These are phyloP conservation scores for Boulengerochromis microlepis DNA, from an alignment of 2,113 vertebrate species.

Conservation along the genomic window DNA sequence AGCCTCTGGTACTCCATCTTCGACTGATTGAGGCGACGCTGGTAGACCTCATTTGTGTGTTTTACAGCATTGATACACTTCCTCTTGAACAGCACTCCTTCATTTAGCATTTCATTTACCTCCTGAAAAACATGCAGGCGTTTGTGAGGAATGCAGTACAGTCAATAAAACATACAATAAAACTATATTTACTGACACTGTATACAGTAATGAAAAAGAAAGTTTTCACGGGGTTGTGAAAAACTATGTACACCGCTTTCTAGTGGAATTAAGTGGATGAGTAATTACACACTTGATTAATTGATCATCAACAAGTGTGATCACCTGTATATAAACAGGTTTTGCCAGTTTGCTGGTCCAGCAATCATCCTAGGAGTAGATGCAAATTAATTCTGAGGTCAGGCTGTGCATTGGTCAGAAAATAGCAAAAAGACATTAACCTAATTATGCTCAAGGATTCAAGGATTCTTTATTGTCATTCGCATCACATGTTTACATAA, in stretches of 20 bases:
- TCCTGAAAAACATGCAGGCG: slow-evolving; percentile 35
- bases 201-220: neutral
- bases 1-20: slow-evolving; percentile 53
- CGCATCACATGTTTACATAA: neutral
- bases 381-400: neutral
- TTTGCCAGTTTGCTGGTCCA: neutral
- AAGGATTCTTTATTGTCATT: neutral
- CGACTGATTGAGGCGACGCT: slow-evolving; percentile 63
- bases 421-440: neutral
- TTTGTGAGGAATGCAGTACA: neutral
- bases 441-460: neutral
- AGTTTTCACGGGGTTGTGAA: neutral
- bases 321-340: neutral
- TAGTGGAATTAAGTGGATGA: neutral
- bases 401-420: neutral
- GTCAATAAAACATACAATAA: neutral
- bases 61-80: slow-evolving; percentile 76
- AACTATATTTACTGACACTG: neutral
- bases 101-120: slow-evolving; percentile 65
- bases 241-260: neutral
- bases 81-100: slow-evolving; percentile 70
- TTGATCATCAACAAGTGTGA: neutral
- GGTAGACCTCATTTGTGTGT: slow-evolving; percentile 63
- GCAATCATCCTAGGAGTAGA: neutral
- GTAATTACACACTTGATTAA: neutral